Evolutionary conservation across 2,113 vertebrate species (phyloP).

Genomic region (Pseudorasbora parva): DNA sequence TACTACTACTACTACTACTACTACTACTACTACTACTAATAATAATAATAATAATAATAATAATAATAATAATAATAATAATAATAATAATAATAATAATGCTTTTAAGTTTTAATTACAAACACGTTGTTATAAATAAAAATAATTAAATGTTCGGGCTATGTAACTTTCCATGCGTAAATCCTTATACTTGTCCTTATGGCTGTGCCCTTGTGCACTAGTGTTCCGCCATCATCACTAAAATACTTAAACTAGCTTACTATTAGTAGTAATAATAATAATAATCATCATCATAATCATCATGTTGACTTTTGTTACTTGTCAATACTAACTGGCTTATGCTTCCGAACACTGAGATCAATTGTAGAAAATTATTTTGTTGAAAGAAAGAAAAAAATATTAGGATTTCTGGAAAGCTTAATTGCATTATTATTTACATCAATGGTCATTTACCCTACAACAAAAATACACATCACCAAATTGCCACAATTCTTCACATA

Average conservation of each 20-base stretch:
- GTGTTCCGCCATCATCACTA: background rate
- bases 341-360: background rate
- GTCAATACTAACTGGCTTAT: background rate
- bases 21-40: background rate
- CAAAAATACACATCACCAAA: background rate
- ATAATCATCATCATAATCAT: background rate
- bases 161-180: background rate
- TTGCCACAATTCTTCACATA: background rate
- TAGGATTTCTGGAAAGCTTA: background rate
- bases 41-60: background rate
- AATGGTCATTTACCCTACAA: background rate
- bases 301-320: background rate
- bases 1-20: background rate
- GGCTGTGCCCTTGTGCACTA: background rate
- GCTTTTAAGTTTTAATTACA: background rate
- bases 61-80: background rate
- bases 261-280: background rate
- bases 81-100: too few relatives aligned
- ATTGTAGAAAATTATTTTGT: background rate
- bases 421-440: background rate
- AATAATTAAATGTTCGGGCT: too few relatives aligned
- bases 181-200: background rate
- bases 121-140: background rate
- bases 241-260: background rate
- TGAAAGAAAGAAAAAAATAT: background rate